Percentiles rank a stretch among this genome's conserved stretches.
Evolutionary conservation across 2,113 vertebrate species (phyloP).

Genomic region (Cisticola juncidis): DNA sequence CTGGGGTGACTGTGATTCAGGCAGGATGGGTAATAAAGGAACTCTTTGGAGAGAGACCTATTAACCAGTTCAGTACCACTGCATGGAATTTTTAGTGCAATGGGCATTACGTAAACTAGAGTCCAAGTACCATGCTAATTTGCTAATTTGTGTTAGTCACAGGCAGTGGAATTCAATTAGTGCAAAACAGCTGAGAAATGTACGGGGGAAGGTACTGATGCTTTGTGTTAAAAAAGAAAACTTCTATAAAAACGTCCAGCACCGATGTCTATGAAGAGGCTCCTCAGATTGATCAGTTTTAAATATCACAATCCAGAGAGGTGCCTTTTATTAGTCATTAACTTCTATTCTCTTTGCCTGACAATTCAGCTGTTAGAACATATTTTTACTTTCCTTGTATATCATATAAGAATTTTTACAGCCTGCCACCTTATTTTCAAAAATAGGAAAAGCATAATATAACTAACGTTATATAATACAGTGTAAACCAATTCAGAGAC

Average conservation of each 20-base stretch:
- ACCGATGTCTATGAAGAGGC: background rate
- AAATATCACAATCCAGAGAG: background rate
- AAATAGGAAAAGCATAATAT: background rate
- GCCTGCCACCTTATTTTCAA: background rate
- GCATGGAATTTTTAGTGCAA: background rate
- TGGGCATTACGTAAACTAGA: background rate
- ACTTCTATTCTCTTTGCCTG: background rate
- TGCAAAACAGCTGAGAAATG: background rate
- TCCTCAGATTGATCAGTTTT: background rate
- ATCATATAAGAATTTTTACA: background rate
- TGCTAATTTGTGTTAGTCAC: background rate
- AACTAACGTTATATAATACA: background rate
- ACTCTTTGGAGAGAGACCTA: background rate
- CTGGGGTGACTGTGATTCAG: background rate
- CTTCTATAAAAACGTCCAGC: background rate
- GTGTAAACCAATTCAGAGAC: background rate
- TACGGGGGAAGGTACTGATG: background rate
- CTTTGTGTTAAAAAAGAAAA: background rate
- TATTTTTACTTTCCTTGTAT: background rate
- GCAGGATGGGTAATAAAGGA: background rate
- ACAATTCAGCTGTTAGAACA: background rate
- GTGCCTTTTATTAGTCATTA: background rate
- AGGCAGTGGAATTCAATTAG: background rate
- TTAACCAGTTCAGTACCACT: background rate
- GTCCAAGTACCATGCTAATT: background rate